These are phyloP conservation scores for Drosophila ficusphila DNA, from an alignment of 1,140 invertebrate genomes.

Conservation along the genomic window DNA sequence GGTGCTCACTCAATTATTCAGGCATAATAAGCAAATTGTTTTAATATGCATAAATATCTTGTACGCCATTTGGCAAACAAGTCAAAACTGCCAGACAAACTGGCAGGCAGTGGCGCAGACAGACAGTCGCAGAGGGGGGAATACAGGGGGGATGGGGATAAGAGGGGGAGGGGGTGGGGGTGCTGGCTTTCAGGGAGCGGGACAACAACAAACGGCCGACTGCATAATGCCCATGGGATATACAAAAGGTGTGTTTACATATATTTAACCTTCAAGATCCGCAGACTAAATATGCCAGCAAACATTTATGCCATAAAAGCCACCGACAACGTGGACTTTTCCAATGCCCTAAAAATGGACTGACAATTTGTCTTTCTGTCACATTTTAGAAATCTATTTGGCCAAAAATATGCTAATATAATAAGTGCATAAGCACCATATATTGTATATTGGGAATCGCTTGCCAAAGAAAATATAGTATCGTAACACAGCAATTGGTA, in stretches of 20 bases:
- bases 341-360: slow-evolving; percentile 32
- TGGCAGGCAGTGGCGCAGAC: slow-evolving; percentile 49
- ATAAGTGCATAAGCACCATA: too few species aligned
- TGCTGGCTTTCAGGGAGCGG: not conserved
- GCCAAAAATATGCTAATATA: not conserved
- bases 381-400: not conserved
- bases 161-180: not conserved
- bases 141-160: too few species aligned
- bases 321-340: not conserved
- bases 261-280: slow-evolving; percentile 81
- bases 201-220: slow-evolving; percentile 31
- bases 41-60: slow-evolving; percentile 83
- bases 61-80: slow-evolving; percentile 82
- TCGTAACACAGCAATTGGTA: not conserved
- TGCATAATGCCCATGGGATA: slow-evolving; percentile 61
- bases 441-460: not conserved
- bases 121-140: not conserved
- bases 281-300: slow-evolving; percentile 72
- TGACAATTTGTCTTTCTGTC: not conserved
- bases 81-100: slow-evolving; percentile 77
- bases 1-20: slow-evolving; percentile 79
- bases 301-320: slow-evolving; percentile 47
- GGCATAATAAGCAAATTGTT: slow-evolving; percentile 83
- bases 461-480: not conserved
- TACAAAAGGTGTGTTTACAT: slow-evolving; percentile 74